Percentiles rank a stretch among this genome's conserved stretches.
Evolutionary conservation across 2,797 vertebrate genomes (phyloP).

Genomic region (Triplophysa bombifrons): DNA sequence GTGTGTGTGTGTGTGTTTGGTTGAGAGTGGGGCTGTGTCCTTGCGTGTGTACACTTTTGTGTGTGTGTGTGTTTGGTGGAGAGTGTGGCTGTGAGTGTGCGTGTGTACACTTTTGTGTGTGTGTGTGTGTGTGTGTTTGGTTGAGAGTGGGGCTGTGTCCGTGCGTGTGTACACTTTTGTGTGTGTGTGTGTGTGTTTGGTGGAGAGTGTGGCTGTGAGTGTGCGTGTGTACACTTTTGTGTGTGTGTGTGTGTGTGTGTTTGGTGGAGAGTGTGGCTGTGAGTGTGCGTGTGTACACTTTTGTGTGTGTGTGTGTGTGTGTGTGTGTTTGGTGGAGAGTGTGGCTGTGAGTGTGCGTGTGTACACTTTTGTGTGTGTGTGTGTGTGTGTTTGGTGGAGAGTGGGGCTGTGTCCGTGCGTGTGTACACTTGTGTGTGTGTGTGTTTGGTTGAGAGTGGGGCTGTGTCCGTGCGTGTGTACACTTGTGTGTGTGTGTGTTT

Average conservation of each 20-base stretch:
- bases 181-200: constrained; percentile 17
- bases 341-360: no score
- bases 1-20: neutral
- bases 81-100: no score
- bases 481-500: constrained; percentile 13
- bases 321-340: neutral
- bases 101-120: no score
- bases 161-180: no score
- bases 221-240: neutral
- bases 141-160: neutral
- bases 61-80: neutral
- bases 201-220: neutral
- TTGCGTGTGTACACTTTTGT: no score
- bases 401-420: no score
- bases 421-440: no score
- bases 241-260: neutral
- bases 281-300: neutral
- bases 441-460: neutral
- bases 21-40: neutral
- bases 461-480: neutral
- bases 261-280: neutral
- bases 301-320: neutral
- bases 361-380: neutral
- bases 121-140: no score
- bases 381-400: no score